These are phyloP conservation scores for Tadarida brasiliensis DNA, from an alignment of 2,797 vertebrate species.

Conservation along the genomic window DNA sequence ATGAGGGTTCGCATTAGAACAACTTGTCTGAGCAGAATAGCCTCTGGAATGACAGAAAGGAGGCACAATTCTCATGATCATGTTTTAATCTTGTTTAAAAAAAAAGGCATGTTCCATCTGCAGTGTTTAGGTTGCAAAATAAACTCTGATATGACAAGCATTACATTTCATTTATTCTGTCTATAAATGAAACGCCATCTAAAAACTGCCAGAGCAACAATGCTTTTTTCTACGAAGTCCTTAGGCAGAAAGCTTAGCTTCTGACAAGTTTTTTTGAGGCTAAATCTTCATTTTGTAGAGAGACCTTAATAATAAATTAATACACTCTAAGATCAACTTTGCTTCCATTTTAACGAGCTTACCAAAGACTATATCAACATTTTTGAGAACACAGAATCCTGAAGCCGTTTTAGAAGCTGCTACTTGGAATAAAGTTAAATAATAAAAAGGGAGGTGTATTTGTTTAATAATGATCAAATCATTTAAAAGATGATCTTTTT, in stretches of 20 bases:
- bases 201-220: not conserved
- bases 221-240: not conserved
- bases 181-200: constrained; percentile 11
- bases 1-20: not conserved
- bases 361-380: not conserved
- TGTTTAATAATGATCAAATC: not conserved
- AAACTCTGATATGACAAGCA: not conserved
- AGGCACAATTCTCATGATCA: not conserved
- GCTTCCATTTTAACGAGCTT: constrained; percentile 15
- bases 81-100: constrained; percentile 21
- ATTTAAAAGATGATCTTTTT: not conserved
- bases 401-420: not conserved
- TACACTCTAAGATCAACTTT: not conserved
- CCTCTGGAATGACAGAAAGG: not conserved
- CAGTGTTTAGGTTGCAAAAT: constrained; percentile 37
- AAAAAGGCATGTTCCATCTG: not conserved
- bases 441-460: not conserved
- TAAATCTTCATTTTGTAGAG: constrained; percentile 13
- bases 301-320: not conserved
- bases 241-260: constrained; percentile 21
- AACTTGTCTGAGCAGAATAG: not conserved
- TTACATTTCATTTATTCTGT: constrained; percentile 18
- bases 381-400: not conserved
- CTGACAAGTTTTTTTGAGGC: not conserved
- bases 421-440: not conserved